A percentile compares a stretch with the other conserved stretches of the same genome.
These are phyloP conservation scores for Mnemiopsis leidyi DNA, from an alignment of 37 sponge, comb jelly and placozoan genomes.

Conservation along the genomic window DNA sequence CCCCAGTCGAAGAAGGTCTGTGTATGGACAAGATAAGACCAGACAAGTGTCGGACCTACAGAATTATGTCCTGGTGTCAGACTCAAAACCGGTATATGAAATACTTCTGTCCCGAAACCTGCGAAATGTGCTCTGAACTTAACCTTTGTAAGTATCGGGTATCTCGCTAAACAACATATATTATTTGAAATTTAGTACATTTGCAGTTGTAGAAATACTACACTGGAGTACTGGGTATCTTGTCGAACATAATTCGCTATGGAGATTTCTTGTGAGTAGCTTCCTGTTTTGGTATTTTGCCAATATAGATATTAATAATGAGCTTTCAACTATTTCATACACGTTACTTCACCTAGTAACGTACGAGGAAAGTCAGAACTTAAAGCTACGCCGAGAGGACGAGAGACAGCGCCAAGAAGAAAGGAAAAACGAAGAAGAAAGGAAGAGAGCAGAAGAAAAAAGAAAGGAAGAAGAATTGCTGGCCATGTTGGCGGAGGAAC, in stretches of 20 bases:
- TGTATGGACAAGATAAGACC: conserved; percentile 16
- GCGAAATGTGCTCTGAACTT: not conserved
- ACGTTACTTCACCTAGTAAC: not conserved
- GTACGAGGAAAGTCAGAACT: not conserved
- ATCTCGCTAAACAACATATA: not conserved
- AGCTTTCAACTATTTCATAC: too few relatives aligned
- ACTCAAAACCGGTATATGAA: not conserved
- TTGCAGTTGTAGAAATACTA: too few relatives aligned
- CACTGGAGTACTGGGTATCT: too few relatives aligned
- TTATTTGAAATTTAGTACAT: too few relatives aligned
- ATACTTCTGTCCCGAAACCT: not conserved
- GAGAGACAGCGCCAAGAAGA: not conserved
- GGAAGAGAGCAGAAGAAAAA: not conserved
- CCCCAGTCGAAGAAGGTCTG: not conserved
- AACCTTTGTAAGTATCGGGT: not conserved
- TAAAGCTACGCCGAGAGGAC: not conserved
- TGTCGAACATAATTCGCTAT: too few relatives aligned
- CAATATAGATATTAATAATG: too few relatives aligned
- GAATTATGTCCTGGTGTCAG: not conserved
- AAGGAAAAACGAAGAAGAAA: not conserved
- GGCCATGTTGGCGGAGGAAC: not conserved
- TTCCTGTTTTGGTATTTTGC: too few relatives aligned
- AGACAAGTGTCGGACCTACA: not conserved
- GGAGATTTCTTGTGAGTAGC: too few relatives aligned
- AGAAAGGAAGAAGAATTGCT: not conserved